Evolutionary conservation across 2,888 invertebrate species (phyloP), one percentile per base, ranked within the genome.

Genomic region (Octodonta nipae): DNA sequence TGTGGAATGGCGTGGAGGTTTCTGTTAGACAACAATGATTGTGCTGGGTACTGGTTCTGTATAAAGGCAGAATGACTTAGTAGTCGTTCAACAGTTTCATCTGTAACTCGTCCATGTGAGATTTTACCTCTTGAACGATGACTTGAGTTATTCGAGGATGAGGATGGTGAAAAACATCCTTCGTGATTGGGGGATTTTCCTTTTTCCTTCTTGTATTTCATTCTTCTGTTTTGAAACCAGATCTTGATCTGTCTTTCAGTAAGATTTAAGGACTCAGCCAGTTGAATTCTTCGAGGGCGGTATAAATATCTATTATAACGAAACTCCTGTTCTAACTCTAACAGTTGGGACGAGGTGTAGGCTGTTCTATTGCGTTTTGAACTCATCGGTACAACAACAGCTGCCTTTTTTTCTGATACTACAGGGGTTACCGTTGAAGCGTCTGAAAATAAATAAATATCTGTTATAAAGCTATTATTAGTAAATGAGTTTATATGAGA

Each of bases 171-270:
- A 12, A 36, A 60, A 64, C 17, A 51, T 47, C 5, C 62, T 58
- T 15, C 64, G 60, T 14, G 10, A n/a, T n/a, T 17, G 1, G 35
- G 35, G 6, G 37, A 30, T 14, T 31, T 31, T 22, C 10, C 13
- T 10, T 31, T 22, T 25, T 25, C 26, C 14, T 79, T 80, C 52
- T 80, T 80, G 52, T 66, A 68, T 43, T 81, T 80, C 84, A 86
- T 86, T 4, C 85, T 64, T 11, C 84, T 66, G 51, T 85, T 86
- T 54, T 87, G 86, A 55, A 86, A 87, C 86, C 86, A 86, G 42
- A 86, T 84, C 58, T 87, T 86, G 33, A 87, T 82, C 57, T 87
- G 85, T 14, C 83, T 63, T 50, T 87, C 86, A 1, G 77, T 72
- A 5, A 87, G 64, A 41, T 69, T 70, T 4, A 86, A 64, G 24